Evolutionary conservation across 1,140 invertebrate species (phyloP).

Genomic region (Drosophila mojavensis): DNA sequence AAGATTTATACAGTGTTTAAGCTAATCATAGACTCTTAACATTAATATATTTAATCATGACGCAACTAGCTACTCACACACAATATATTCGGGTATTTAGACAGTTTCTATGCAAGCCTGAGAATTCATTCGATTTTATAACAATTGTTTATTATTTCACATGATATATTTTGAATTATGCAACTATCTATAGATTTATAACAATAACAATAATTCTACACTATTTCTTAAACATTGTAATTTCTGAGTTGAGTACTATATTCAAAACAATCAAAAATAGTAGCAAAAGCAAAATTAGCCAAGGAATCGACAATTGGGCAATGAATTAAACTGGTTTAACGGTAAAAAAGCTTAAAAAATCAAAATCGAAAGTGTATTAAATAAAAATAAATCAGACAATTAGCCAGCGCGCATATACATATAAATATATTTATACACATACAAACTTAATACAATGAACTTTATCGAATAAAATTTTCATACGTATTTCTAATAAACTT

Average conservation of each 20-base stretch:
- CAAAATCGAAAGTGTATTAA: slow-evolving; percentile 50
- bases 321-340: slow-evolving; percentile 70
- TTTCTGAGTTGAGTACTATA: slow-evolving; percentile 20
- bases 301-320: slow-evolving; percentile 70
- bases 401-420: no score
- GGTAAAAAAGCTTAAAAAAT: slow-evolving; percentile 33
- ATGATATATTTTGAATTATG: slow-evolving; percentile 64
- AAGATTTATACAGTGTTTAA: slow-evolving; percentile 56
- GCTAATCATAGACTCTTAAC: slow-evolving; percentile 47
- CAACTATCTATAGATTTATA: slow-evolving; percentile 55
- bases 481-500: slow-evolving; percentile 81
- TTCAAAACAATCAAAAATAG: slow-evolving; percentile 33
- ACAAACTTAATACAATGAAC: slow-evolving; percentile 72
- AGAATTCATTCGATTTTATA: slow-evolving; percentile 71
- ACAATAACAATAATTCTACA: slow-evolving; percentile 37
- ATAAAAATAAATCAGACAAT: slow-evolving; percentile 6
- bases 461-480: slow-evolving; percentile 83
- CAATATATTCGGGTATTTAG: slow-evolving; percentile 7
- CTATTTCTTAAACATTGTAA: slow-evolving; percentile 50
- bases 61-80: slow-evolving; percentile 28
- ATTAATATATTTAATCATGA: slow-evolving; percentile 55
- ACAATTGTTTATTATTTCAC: slow-evolving; percentile 51
- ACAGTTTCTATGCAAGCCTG: slow-evolving; percentile 1
- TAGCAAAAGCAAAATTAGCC: slow-evolving; percentile 71
- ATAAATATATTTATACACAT: slow-evolving; percentile 29